A percentile compares a stretch with the other conserved stretches of the same genome.
phyloP scores from a whole-genome alignment of 2,888 invertebrate species.

The Melinaea marsaeus region DNA sequence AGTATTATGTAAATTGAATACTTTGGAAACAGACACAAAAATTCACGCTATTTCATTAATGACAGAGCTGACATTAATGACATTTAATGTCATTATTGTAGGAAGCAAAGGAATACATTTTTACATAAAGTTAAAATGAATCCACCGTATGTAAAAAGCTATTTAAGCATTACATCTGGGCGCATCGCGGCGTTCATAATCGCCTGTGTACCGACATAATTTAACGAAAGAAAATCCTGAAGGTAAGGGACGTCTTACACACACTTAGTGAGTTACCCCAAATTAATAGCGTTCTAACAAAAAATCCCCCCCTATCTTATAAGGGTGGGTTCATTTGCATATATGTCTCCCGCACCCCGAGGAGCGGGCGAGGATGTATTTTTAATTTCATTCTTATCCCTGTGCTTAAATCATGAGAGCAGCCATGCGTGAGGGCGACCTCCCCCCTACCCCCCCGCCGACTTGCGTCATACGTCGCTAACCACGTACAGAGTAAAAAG shows the following conservation, averaged over 20 bases:
- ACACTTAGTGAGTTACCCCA: constrained; percentile 63
- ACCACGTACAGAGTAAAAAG: constrained; percentile 77
- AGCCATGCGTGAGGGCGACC: constrained; percentile 74
- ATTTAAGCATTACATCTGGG: constrained; percentile 48
- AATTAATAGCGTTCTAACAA: constrained; percentile 78
- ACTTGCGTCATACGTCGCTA: constrained; percentile 78
- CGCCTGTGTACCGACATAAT: constrained; percentile 64
- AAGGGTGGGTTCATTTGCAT: constrained; percentile 74
- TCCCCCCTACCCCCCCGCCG: constrained; percentile 52
- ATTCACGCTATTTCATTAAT: background rate
- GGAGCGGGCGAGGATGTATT: constrained; percentile 75
- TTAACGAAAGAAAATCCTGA: constrained; percentile 62
- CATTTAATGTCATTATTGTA: background rate
- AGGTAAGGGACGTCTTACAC: constrained; percentile 44
- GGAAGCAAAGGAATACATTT: background rate
- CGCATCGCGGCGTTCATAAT: constrained; percentile 65
- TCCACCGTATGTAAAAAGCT: constrained; percentile 17
- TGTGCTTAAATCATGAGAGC: constrained; percentile 78
- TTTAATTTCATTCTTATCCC: constrained; percentile 79
- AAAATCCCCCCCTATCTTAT: constrained; percentile 74
- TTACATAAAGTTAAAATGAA: constrained; percentile 3
- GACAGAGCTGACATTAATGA: background rate
- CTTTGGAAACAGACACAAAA: too few species aligned
- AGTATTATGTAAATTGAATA: too few species aligned
- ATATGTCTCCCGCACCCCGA: constrained; percentile 76